phyloP scores from a whole-genome alignment of 1,140 invertebrate species.

The Colletes latitarsis region DNA sequence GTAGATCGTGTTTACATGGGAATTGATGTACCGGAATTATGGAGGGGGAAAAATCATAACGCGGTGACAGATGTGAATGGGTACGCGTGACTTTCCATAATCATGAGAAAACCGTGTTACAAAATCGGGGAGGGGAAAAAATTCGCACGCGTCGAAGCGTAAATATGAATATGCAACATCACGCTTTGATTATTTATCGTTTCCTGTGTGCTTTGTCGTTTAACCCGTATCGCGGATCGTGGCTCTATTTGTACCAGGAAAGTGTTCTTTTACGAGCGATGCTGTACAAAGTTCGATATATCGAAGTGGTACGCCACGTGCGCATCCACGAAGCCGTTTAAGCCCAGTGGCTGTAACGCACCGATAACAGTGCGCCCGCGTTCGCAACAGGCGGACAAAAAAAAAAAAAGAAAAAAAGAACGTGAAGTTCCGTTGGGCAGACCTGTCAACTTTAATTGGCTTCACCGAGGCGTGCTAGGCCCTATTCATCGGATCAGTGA shows the following conservation, averaged over 20 bases:
- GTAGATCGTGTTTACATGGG: constrained; percentile 41
- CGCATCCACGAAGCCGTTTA: constrained; percentile 47
- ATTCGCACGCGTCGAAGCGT: constrained; percentile 22
- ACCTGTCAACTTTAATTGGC: constrained; percentile 76
- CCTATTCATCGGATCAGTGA: constrained; percentile 73
- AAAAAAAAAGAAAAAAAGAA: constrained; percentile 21
- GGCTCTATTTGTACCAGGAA: constrained; percentile 46
- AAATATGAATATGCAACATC: constrained; percentile 57
- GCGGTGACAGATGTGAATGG: constrained; percentile 26
- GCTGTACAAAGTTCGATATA: constrained; percentile 42
- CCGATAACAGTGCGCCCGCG: constrained; percentile 54
- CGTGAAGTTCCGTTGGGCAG: constrained; percentile 56
- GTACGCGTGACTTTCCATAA: constrained; percentile 61
- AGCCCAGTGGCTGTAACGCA: constrained; percentile 54
- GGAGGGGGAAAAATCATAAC: constrained; percentile 1
- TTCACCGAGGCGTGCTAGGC: constrained; percentile 67
- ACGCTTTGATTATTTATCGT: constrained; percentile 56
- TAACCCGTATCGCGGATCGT: constrained; percentile 21
- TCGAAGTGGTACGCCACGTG: constrained; percentile 41
- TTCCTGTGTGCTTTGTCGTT: constrained; percentile 38
- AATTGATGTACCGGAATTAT: constrained; percentile 17
- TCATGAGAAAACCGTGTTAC: constrained; percentile 41
- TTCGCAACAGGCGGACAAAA: constrained; percentile 21
- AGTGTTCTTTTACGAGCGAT: constrained; percentile 37
- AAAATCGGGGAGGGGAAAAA: neutral